Evolutionary conservation across 2,888 invertebrate genomes (phyloP).

Genomic region (Tineola bisselliella): DNA sequence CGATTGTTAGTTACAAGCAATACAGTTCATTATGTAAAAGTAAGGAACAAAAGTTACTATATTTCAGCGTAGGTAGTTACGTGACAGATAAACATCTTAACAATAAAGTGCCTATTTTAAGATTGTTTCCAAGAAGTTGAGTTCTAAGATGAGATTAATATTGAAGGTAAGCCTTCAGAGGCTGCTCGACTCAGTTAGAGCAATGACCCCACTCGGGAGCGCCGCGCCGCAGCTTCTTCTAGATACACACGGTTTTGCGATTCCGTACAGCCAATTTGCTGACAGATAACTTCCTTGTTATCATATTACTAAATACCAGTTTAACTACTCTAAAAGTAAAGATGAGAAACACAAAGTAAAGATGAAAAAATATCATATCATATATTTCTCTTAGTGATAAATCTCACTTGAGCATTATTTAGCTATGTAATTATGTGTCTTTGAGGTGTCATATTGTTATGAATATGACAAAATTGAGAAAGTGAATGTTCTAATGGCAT

Average conservation of each 20-base stretch:
- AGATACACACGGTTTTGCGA: not conserved
- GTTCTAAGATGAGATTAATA: not conserved
- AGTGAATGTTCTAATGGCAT: constrained; percentile 37
- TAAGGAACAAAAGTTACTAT: too few species aligned
- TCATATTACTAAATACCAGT: not conserved
- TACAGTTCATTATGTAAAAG: too few species aligned
- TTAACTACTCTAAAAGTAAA: not conserved
- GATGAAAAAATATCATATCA: too few species aligned
- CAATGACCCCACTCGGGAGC: not conserved
- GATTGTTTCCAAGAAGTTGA: not conserved
- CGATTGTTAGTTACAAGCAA: too few species aligned
- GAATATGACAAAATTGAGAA: constrained; percentile 33
- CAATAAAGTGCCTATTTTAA: not conserved
- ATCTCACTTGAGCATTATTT: not conserved
- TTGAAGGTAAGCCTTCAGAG: not conserved
- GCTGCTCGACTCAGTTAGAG: not conserved
- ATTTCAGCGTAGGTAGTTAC: too few species aligned
- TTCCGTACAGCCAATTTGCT: not conserved
- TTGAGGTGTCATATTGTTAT: not conserved
- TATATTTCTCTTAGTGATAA: not conserved
- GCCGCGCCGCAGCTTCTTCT: not conserved
- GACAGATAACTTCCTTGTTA: not conserved
- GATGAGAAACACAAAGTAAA: too few species aligned
- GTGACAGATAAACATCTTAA: too few species aligned
- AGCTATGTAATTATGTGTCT: not conserved